Evolutionary conservation across 1,140 invertebrate genomes (phyloP).

Genomic region (Chironomus striatipennis): DNA sequence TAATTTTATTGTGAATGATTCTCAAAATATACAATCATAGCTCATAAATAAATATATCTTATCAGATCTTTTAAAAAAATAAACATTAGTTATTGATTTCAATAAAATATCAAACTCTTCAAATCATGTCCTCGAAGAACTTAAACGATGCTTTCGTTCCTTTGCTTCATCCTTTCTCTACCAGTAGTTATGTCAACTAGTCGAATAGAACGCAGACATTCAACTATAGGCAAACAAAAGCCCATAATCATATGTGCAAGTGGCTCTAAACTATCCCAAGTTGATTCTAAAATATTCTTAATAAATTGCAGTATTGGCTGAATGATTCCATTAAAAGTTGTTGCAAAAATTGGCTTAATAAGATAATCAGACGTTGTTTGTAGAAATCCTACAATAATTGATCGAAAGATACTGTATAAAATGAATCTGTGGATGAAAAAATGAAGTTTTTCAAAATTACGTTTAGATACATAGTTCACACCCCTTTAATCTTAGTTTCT

Average conservation of each 20-base stretch:
- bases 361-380: constrained; percentile 56
- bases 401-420: constrained; percentile 47
- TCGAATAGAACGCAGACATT: constrained; percentile 30
- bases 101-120: too few species aligned
- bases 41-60: too few species aligned
- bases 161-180: too few species aligned
- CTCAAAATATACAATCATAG: too few species aligned
- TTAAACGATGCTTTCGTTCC: too few species aligned
- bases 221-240: constrained; percentile 34
- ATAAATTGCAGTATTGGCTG: constrained; percentile 53
- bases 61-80: too few species aligned
- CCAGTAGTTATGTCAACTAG: constrained; percentile 23
- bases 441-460: too few species aligned
- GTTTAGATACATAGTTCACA: too few species aligned
- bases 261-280: constrained; percentile 53
- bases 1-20: too few species aligned
- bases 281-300: constrained; percentile 50
- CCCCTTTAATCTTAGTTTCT: too few species aligned
- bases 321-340: constrained; percentile 53
- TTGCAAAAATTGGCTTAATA: constrained; percentile 54
- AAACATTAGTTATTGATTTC: too few species aligned
- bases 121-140: too few species aligned
- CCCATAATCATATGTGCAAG: constrained; percentile 39
- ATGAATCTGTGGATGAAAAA: constrained; percentile 42
- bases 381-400: constrained; percentile 49